Conservation (phyloP, 1,140 invertebrate species). For the Tetramorium simillimum region DNA sequence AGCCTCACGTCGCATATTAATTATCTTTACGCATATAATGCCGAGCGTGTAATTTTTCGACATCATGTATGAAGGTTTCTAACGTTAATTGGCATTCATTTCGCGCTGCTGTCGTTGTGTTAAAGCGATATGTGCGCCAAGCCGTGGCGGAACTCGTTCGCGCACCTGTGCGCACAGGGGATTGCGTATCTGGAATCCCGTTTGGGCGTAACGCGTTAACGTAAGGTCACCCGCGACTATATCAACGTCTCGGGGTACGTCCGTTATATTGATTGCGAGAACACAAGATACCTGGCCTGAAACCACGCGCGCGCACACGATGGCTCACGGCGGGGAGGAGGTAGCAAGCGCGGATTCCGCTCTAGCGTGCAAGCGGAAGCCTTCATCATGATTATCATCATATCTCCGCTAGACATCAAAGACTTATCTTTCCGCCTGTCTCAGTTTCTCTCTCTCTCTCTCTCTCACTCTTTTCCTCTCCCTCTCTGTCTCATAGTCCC, state of each 20-base stretch:
- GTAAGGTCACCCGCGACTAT: slow-evolving; percentile 65
- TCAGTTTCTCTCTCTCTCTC: slow-evolving; percentile 34
- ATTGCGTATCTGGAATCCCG: slow-evolving; percentile 54
- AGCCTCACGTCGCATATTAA: background rate
- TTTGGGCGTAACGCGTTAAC: slow-evolving; percentile 54
- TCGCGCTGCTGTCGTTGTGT: background rate
- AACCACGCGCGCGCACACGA: slow-evolving; percentile 68
- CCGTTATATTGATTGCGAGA: slow-evolving; percentile 75
- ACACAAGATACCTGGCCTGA: slow-evolving; percentile 69
- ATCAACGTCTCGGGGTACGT: slow-evolving; percentile 71
- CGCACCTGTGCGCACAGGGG: slow-evolving; percentile 15
- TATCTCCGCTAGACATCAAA: slow-evolving; percentile 82
- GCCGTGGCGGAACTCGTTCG: slow-evolving; percentile 21
- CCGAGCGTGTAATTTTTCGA: slow-evolving; percentile 9
- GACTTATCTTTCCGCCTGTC: slow-evolving; percentile 73
- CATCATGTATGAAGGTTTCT: slow-evolving; percentile 6
- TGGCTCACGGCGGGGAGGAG: slow-evolving; percentile 42
- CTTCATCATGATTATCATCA: slow-evolving; percentile 79
- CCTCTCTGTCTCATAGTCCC: background rate
- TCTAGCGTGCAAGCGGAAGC: slow-evolving; percentile 73
- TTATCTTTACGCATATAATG: background rate
- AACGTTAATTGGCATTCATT: slow-evolving; percentile 43
- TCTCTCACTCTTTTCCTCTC: slow-evolving; percentile 17
- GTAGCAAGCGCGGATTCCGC: slow-evolving; percentile 68
- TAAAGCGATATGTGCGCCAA: background rate